These are phyloP conservation scores for Agrypnia vestita DNA, from an alignment of 1,140 invertebrate species.

Conservation along the genomic window DNA sequence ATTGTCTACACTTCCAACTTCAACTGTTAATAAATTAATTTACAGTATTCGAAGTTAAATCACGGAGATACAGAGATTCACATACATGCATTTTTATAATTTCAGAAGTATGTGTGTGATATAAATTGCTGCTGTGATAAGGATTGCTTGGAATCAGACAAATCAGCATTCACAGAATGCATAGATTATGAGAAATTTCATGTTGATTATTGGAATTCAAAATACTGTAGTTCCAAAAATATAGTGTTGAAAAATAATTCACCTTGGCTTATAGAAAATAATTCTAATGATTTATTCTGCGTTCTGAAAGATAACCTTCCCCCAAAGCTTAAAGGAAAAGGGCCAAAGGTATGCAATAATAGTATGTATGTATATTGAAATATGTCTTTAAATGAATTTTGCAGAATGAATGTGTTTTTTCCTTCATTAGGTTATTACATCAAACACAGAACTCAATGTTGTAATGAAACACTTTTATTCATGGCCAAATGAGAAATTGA, in stretches of 20 bases:
- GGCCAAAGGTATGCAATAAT: slow-evolving; percentile 55
- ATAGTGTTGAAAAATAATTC: slow-evolving; percentile 71
- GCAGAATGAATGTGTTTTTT: background rate
- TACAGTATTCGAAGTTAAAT: too few relatives aligned
- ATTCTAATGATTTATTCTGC: slow-evolving; percentile 74
- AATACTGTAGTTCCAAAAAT: slow-evolving; percentile 67
- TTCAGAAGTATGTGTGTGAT: slow-evolving; percentile 78
- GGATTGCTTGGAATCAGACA: slow-evolving; percentile 76
- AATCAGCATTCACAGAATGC: slow-evolving; percentile 75
- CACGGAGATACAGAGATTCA: background rate
- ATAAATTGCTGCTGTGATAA: slow-evolving; percentile 85
- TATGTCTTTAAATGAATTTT: too few relatives aligned
- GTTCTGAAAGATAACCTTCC: slow-evolving; percentile 75
- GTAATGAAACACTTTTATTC: slow-evolving; percentile 43
- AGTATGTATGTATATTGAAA: background rate
- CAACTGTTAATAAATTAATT: too few relatives aligned
- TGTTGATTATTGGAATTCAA: slow-evolving; percentile 62
- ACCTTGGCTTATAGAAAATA: slow-evolving; percentile 64
- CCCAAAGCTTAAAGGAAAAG: slow-evolving; percentile 62
- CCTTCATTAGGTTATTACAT: slow-evolving; percentile 39
- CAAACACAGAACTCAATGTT: slow-evolving; percentile 45
- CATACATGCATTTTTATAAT: slow-evolving; percentile 45
- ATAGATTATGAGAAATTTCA: slow-evolving; percentile 59
- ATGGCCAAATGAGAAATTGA: slow-evolving; percentile 39
- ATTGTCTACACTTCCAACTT: too few relatives aligned